Percentiles rank a stretch among this genome's conserved stretches.
phyloP scores from a whole-genome alignment of 2,888 invertebrate species.

The Amiota minor region DNA sequence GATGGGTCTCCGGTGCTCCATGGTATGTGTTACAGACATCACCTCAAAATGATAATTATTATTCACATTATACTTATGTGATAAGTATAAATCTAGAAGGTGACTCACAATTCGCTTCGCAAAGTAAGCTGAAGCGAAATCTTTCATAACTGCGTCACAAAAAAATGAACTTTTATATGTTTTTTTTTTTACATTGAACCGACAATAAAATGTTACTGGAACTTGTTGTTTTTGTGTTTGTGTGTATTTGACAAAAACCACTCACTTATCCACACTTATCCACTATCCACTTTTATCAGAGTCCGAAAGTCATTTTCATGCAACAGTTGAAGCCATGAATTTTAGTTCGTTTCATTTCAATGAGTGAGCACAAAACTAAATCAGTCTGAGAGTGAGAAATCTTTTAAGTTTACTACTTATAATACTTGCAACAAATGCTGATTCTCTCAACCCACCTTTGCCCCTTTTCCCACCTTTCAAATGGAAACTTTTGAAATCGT shows the following conservation, averaged over 20 bases:
- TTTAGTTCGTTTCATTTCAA: slow-evolving; percentile 2
- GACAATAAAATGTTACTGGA: neutral
- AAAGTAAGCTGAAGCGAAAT: neutral
- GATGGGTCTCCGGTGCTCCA: too few species aligned
- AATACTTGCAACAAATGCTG: neutral
- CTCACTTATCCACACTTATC: neutral
- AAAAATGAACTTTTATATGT: neutral
- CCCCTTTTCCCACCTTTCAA: neutral
- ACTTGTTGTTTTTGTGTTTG: neutral
- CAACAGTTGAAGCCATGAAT: slow-evolving; percentile 20
- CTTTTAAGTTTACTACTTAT: neutral
- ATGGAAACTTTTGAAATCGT: slow-evolving; percentile 10
- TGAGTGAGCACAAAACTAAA: neutral
- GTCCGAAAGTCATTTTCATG: slow-evolving; percentile 24
- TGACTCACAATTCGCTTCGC: neutral
- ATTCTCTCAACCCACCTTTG: neutral
- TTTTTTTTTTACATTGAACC: slow-evolving; percentile 15
- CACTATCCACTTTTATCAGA: neutral
- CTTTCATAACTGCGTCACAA: neutral
- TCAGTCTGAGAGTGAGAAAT: slow-evolving; percentile 6
- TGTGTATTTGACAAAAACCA: slow-evolving; percentile 9
- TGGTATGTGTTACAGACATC: too few species aligned
- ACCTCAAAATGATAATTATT: too few species aligned
- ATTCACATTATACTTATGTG: too few species aligned
- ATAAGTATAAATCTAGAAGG: neutral